A percentile compares a stretch with the other conserved stretches of the same genome.
These are phyloP conservation scores for Callitettix versicolor DNA, from an alignment of 1,140 invertebrate genomes.

Conservation along the genomic window DNA sequence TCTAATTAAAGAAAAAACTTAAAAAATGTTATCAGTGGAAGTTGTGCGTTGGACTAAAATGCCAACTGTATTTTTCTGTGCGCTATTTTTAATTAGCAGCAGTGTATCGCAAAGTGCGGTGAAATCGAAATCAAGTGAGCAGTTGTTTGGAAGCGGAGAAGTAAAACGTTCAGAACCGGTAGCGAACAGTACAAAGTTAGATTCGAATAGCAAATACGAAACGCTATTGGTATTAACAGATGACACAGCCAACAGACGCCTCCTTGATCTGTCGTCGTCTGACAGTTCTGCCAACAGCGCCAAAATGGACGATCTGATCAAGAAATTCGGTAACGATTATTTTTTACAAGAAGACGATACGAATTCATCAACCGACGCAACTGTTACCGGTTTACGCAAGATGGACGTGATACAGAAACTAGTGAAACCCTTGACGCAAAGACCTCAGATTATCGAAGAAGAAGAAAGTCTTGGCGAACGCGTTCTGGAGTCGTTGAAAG, in stretches of 20 bases:
- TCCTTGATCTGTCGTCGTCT: neutral
- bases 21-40: no score
- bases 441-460: neutral
- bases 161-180: no score
- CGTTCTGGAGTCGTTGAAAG: neutral
- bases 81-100: no score
- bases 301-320: neutral
- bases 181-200: no score
- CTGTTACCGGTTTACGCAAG: neutral
- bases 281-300: neutral
- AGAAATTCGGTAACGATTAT: constrained; percentile 7
- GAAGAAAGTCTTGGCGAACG: neutral
- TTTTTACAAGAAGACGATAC: neutral
- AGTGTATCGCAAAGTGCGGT: no score
- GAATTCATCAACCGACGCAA: neutral
- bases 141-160: no score
- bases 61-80: no score
- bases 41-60: no score
- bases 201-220: no score
- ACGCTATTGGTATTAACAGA: no score
- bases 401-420: neutral
- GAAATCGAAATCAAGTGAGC: no score
- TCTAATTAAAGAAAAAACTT: no score
- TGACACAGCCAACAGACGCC: neutral
- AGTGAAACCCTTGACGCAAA: neutral